Percentiles rank a stretch among this genome's conserved stretches.
Conservation (phyloP, 2,888 invertebrate species). For the Pemphredon lugubris region DNA sequence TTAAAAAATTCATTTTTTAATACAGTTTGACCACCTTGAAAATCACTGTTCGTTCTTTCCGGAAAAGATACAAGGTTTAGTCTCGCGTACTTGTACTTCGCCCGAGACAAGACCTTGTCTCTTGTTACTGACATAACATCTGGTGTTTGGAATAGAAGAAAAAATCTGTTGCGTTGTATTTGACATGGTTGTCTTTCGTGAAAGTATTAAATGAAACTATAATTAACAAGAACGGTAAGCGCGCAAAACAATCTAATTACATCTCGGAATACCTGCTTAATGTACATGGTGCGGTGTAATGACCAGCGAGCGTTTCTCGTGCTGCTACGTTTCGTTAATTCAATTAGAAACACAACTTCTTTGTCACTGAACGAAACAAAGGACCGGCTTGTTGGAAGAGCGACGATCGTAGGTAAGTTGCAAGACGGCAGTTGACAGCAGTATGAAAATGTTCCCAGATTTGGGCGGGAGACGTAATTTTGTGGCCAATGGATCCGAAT, state of each 20-base stretch:
- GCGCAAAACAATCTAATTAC: conserved; percentile 34
- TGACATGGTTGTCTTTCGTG: background rate
- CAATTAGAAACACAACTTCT: conserved; percentile 18
- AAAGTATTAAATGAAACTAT: conserved; percentile 9
- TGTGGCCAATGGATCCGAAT: conserved; percentile 14
- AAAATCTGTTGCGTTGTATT: background rate
- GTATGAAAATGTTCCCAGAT: conserved; percentile 57
- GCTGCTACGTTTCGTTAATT: conserved; percentile 15
- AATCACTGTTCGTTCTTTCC: no score
- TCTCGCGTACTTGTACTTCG: no score
- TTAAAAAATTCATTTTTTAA: no score
- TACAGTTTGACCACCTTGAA: no score
- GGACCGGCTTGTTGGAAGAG: conserved; percentile 49
- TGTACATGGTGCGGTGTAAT: conserved; percentile 68
- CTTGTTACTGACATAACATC: background rate
- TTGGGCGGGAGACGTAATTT: conserved; percentile 68
- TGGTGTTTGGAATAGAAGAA: background rate
- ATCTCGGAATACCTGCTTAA: conserved; percentile 72
- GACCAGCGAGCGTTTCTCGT: conserved; percentile 39
- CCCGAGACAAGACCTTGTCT: no score
- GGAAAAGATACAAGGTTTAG: no score
- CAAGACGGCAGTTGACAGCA: conserved; percentile 41
- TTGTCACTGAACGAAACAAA: conserved; percentile 47
- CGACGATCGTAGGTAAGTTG: conserved; percentile 54
- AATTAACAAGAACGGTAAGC: no score